These are phyloP conservation scores for Gymnopithys bicolor DNA, from an alignment of 2,797 vertebrate species.

Conservation along the genomic window DNA sequence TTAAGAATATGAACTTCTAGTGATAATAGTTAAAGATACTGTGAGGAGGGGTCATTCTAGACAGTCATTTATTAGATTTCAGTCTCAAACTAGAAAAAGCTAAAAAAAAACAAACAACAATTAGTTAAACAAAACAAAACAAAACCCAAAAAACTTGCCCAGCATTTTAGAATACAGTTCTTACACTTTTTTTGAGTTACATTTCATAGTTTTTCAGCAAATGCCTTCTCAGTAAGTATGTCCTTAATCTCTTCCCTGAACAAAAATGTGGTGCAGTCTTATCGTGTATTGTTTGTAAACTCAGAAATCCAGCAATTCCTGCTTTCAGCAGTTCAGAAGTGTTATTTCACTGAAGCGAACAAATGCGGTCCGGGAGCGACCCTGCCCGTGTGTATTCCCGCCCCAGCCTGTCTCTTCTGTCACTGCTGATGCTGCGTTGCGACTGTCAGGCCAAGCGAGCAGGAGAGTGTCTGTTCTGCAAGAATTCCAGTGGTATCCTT, in stretches of 20 bases:
- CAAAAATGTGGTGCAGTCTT: not conserved
- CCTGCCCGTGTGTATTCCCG: rapidly evolving
- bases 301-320: not conserved
- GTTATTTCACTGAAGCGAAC: not conserved
- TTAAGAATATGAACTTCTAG: not conserved
- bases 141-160: not conserved
- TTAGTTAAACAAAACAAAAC: not conserved
- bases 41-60: not conserved
- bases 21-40: not conserved
- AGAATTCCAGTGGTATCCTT: not conserved
- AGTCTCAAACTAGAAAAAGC: not conserved
- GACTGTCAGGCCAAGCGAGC: not conserved
- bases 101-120: not conserved
- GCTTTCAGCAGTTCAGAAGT: not conserved
- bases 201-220: not conserved
- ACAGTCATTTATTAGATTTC: not conserved
- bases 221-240: not conserved
- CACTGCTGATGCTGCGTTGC: not conserved
- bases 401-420: not conserved
- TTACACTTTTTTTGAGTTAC: not conserved
- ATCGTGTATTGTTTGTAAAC: not conserved
- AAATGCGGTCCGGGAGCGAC: not conserved
- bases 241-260: not conserved
- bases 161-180: not conserved
- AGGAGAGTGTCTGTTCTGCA: not conserved